Percentiles rank a stretch among this genome's conserved stretches.
Evolutionary conservation across 92 coral and sea anemone species (phyloP).

Genomic region (Palythoa grandis): DNA sequence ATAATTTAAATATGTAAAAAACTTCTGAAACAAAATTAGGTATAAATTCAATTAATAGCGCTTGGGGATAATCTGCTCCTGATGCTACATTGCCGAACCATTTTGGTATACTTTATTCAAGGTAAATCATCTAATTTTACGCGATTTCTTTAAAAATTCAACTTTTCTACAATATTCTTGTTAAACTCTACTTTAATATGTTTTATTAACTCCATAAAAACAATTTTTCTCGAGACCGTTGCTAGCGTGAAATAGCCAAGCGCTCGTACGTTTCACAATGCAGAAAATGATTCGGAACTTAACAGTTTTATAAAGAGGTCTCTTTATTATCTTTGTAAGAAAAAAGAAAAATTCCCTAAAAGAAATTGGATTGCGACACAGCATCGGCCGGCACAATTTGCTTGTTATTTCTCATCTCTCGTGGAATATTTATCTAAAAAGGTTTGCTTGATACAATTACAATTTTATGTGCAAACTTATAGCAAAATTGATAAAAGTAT

Average conservation of each 20-base stretch:
- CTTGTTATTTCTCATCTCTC: background rate
- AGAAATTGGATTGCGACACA: background rate
- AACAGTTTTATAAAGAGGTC: background rate
- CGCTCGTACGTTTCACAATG: background rate
- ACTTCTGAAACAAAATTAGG: background rate
- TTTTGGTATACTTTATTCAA: background rate
- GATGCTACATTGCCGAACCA: background rate
- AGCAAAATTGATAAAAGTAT: conserved; percentile 17
- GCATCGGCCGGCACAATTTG: background rate
- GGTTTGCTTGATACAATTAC: background rate
- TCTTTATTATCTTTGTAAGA: background rate
- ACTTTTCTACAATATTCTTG: background rate
- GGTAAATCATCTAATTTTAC: background rate
- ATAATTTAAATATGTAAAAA: background rate
- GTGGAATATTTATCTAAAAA: conserved; percentile 8
- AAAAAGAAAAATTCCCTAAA: too few species aligned
- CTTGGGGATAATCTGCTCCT: background rate
- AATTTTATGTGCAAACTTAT: conserved; percentile 17
- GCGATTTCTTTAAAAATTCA: background rate
- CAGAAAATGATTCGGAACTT: background rate
- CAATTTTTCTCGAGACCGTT: background rate
- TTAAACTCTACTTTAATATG: background rate
- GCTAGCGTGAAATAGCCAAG: too few species aligned
- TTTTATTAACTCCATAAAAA: background rate
- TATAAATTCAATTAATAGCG: background rate